phyloP scores from a whole-genome alignment of 1,140 invertebrate species.

The Tigriopus japonicus region DNA sequence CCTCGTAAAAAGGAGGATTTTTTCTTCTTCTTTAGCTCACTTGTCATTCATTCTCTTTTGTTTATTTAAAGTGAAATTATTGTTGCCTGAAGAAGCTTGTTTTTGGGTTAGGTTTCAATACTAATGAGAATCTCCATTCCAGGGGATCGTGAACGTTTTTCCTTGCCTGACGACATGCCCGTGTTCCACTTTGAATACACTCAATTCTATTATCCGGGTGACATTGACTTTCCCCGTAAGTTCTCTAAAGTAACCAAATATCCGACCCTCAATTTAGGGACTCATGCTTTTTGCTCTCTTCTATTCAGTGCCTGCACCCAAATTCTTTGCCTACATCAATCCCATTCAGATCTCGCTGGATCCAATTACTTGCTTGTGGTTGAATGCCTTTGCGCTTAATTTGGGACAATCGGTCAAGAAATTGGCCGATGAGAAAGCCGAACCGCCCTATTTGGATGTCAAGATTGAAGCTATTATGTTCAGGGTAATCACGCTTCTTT shows the following conservation, averaged over 20 bases:
- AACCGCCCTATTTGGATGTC: constrained; percentile 56
- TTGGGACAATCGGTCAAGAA: constrained; percentile 48
- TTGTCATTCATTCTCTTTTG: background rate
- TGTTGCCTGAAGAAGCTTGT: background rate
- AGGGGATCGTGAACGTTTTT: constrained; percentile 52
- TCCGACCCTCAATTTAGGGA: background rate
- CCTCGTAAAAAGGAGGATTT: no score
- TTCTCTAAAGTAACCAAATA: constrained; percentile 13
- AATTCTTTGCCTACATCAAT: constrained; percentile 73
- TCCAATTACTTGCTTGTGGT: constrained; percentile 64
- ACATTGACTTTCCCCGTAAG: constrained; percentile 74
- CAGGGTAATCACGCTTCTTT: constrained; percentile 38
- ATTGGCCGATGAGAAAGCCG: constrained; percentile 20
- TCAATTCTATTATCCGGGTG: constrained; percentile 90
- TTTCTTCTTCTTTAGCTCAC: no score
- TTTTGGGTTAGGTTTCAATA: no score
- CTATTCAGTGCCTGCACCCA: constrained; percentile 63
- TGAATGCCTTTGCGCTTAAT: constrained; percentile 78
- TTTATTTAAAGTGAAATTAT: background rate
- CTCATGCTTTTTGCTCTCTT: constrained; percentile 22
- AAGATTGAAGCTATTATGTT: constrained; percentile 77
- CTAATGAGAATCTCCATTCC: background rate
- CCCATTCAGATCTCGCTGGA: constrained; percentile 70
- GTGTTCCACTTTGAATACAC: constrained; percentile 86
- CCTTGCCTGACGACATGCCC: constrained; percentile 66